Percentiles rank a stretch among this genome's conserved stretches.
These are phyloP conservation scores for Origma solitaria DNA, from an alignment of 2,113 vertebrate species.

Conservation along the genomic window DNA sequence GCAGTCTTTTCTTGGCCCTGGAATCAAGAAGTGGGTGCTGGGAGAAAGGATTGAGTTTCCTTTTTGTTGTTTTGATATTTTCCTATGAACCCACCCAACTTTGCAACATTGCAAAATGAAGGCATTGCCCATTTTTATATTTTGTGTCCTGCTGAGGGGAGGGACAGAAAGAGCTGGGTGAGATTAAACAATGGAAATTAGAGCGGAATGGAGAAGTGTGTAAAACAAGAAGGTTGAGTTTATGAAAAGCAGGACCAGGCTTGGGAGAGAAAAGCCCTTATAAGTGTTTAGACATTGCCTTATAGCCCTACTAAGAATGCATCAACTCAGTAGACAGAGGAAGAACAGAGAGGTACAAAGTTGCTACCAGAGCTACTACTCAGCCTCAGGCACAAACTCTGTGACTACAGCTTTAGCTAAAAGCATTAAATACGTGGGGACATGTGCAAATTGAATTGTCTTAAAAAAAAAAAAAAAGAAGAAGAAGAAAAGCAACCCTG, in stretches of 20 bases:
- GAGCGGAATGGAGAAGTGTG: background rate
- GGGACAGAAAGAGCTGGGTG: conserved; percentile 14
- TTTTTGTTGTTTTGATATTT: conserved; percentile 9
- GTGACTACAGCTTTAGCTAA: background rate
- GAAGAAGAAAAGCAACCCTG: background rate
- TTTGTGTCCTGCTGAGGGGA: conserved; percentile 28
- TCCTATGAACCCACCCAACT: conserved; percentile 27
- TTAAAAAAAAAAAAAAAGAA: background rate
- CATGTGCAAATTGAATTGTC: background rate
- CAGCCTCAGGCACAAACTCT: background rate
- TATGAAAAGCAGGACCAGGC: background rate
- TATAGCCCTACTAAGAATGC: accelerated
- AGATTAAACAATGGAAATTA: conserved; percentile 53
- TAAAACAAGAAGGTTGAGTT: conserved; percentile 23
- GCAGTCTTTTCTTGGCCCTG: background rate
- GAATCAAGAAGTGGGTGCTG: background rate
- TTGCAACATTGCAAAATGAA: conserved; percentile 36
- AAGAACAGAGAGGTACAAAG: background rate
- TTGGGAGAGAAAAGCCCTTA: background rate
- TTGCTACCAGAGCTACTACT: background rate
- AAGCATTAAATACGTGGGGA: background rate
- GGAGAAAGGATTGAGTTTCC: conserved; percentile 3
- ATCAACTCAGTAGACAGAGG: background rate
- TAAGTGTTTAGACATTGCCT: background rate
- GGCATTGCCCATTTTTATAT: background rate